Evolutionary conservation across 2,797 vertebrate species (phyloP).

Genomic region (Apogon hyalosoma): DNA sequence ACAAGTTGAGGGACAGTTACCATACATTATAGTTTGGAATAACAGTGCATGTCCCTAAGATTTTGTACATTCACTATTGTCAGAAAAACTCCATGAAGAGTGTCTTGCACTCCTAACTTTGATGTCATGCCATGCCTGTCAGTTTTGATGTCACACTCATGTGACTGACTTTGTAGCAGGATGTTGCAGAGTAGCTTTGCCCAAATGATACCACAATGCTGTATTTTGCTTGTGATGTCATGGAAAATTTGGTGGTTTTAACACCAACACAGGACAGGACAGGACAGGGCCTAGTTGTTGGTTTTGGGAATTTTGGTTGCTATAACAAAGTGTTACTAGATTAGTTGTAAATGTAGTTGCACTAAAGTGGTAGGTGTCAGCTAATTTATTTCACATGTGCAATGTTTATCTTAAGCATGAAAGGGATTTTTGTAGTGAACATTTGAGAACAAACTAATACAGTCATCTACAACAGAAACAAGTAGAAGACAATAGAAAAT

Average conservation of each 20-base stretch:
- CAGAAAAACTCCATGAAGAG: background rate
- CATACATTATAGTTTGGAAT: background rate
- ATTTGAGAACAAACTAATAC: conserved; percentile 14
- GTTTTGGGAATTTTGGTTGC: conserved; percentile 5
- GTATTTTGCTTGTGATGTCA: conserved; percentile 14
- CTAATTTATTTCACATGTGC: conserved; percentile 61
- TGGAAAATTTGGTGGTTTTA: conserved; percentile 1
- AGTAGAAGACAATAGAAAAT: background rate
- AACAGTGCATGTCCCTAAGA: background rate
- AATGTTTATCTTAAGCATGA: conserved; percentile 56
- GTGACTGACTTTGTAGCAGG: conserved; percentile 42
- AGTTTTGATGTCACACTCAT: conserved; percentile 17
- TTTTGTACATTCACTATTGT: conserved; percentile 11
- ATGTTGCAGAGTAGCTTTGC: conserved; percentile 4
- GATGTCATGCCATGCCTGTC: conserved; percentile 47
- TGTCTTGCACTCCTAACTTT: conserved; percentile 8
- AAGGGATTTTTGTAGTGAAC: conserved; percentile 48
- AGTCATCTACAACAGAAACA: conserved; percentile 12
- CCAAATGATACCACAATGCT: conserved; percentile 35
- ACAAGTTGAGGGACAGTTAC: background rate
- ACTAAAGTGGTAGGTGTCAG: conserved; percentile 25
- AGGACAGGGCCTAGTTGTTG: too few species aligned
- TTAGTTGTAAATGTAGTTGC: conserved; percentile 42
- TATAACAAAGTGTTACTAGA: conserved; percentile 22
- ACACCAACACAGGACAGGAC: background rate